These are phyloP conservation scores for Melanostoma scalare DNA, from an alignment of 2,888 invertebrate genomes.

Conservation along the genomic window DNA sequence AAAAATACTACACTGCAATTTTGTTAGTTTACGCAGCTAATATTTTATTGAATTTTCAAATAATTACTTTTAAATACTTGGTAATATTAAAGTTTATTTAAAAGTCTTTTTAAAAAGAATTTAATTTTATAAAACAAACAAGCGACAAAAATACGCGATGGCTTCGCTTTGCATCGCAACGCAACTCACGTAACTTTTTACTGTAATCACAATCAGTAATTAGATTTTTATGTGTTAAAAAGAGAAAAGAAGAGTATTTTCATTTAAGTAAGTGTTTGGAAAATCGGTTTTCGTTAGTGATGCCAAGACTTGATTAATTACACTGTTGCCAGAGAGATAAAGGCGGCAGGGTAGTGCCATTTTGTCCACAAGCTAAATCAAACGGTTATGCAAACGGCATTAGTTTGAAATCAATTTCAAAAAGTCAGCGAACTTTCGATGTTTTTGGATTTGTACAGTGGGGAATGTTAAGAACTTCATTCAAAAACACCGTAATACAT, in stretches of 20 bases:
- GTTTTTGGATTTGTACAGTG: too few species aligned
- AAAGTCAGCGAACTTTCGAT: too few species aligned
- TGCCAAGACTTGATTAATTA: constrained; percentile 2
- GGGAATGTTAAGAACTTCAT: too few species aligned
- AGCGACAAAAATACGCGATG: constrained; percentile 52
- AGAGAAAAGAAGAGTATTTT: background rate
- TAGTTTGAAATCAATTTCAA: too few species aligned
- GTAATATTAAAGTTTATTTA: background rate
- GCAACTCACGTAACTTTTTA: constrained; percentile 2
- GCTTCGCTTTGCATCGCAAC: constrained; percentile 56
- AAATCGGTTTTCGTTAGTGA: background rate
- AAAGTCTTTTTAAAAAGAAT: background rate
- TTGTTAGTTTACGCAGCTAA: background rate
- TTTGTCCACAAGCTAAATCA: too few species aligned
- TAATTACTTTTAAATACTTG: background rate
- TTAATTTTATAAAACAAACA: constrained; percentile 58
- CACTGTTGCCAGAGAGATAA: background rate
- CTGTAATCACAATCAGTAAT: background rate
- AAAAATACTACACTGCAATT: constrained; percentile 25
- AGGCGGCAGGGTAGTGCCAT: too few species aligned
- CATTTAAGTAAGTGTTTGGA: constrained; percentile 2
- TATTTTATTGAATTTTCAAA: background rate
- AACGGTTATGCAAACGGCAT: too few species aligned
- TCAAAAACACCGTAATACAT: too few species aligned
- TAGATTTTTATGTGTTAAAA: background rate